Evolutionary conservation across 1,140 invertebrate species (phyloP).

Genomic region (Plectus sambesii): DNA sequence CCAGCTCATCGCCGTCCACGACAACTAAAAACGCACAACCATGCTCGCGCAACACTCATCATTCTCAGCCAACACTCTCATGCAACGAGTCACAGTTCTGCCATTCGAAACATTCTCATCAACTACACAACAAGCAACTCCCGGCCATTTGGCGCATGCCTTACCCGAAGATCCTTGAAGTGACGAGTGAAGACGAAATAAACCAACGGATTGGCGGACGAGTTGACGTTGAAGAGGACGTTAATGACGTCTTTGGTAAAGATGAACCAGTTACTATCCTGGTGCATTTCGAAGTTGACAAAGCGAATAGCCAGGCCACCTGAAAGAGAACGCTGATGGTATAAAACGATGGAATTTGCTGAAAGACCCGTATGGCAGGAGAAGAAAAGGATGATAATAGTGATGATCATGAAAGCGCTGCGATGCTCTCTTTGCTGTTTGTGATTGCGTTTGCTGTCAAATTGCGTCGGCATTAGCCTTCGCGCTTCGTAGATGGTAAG

Average conservation of each 20-base stretch:
- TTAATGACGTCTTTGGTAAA: conserved; percentile 41
- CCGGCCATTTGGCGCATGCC: too few relatives aligned
- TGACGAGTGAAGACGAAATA: conserved; percentile 44
- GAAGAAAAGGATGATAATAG: conserved; percentile 41
- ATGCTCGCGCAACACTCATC: too few relatives aligned
- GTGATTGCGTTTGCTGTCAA: conserved; percentile 35
- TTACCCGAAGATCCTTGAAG: conserved; percentile 40
- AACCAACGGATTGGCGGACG: conserved; percentile 41
- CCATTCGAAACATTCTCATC: too few relatives aligned
- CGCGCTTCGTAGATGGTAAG: conserved; percentile 26
- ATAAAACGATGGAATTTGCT: background rate
- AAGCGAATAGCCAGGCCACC: conserved; percentile 42
- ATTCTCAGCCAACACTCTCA: too few relatives aligned
- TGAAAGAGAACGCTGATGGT: conserved; percentile 16
- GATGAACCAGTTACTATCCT: conserved; percentile 32
- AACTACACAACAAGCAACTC: too few relatives aligned
- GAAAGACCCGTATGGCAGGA: conserved; percentile 37
- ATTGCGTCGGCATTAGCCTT: conserved; percentile 12
- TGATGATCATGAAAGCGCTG: conserved; percentile 35
- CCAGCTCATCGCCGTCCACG: too few relatives aligned
- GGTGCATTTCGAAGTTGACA: conserved; percentile 30
- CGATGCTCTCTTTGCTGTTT: conserved; percentile 32
- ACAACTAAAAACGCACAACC: too few relatives aligned
- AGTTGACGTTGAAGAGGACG: conserved; percentile 42
- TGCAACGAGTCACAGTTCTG: too few relatives aligned